Evolutionary conservation across 2,797 vertebrate genomes (phyloP), one percentile per base, ranked within the genome.

Genomic region (Alcedo atthis): DNA sequence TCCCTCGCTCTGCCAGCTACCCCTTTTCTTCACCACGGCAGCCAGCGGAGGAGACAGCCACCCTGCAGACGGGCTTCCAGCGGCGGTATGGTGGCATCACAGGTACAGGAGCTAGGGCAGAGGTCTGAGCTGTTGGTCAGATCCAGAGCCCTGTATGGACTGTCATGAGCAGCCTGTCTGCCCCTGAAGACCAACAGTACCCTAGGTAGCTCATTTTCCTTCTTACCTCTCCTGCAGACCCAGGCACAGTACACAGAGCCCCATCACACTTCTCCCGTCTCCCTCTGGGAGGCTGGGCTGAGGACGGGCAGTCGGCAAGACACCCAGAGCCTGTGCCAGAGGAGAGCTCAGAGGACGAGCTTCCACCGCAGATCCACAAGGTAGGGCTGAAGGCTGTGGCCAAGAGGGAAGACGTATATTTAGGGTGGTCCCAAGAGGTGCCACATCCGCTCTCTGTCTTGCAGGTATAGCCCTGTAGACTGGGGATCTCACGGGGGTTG

Each of bases 241-340:
- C 97, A 2, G 98, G 98, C 87, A 97, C 97, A 67, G 90, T 98
- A 48, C 97, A 98, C 81, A 98, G 98, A 93, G 96, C 95, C 74
- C 86, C 97, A 12, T 98, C 98, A 42, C 98, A 99, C 93, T 98
- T 98, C 15, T 98, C 98, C 22, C 98, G 98, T 46, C 97, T 99
- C 90, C 98, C 99, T 15, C 98, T 99, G 95, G 99, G 99, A 77
- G 99, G 99, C 12, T 99, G 99, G 99, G 98, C 98, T 26, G 99
- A 99, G 94, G 98, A 99, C 0, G 97, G 97, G 62, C 98, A 98
- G 89, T 82, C 97, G 15, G 97, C 96, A 1, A 97, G 98, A 81
- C 98, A 98, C 84, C 99, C 98, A 8, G 99, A 98, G 76, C 97
- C 99, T 0, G 98, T 99, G 57, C 99, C 98, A 9, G 99, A 99